These are phyloP conservation scores for Cynopterus brachyotis DNA, from an alignment of 2,113 vertebrate genomes.

Conservation along the genomic window DNA sequence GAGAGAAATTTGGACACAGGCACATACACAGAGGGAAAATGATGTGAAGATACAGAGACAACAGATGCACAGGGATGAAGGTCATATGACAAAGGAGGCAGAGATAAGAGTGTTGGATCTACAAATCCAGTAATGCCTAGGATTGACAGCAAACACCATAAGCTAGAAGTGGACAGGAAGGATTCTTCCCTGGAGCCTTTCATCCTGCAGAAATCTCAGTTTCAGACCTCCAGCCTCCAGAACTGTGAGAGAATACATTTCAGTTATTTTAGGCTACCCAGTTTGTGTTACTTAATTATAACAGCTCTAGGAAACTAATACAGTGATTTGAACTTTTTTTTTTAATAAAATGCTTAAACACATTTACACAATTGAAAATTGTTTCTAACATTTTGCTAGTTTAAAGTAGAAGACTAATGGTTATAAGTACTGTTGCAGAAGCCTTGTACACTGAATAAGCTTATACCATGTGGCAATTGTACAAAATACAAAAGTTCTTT, in stretches of 20 bases:
- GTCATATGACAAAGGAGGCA: background rate
- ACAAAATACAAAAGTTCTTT: conserved; percentile 1
- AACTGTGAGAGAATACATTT: background rate
- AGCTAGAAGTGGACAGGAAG: background rate
- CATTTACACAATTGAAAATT: background rate
- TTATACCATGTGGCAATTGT: background rate
- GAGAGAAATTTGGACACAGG: background rate
- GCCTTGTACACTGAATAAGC: background rate
- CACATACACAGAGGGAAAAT: background rate
- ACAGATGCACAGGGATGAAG: background rate
- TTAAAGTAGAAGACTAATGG: background rate
- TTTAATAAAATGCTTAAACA: background rate
- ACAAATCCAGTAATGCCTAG: background rate
- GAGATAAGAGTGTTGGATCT: accelerated
- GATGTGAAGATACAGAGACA: background rate
- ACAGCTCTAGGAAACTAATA: background rate
- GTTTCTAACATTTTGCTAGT: background rate
- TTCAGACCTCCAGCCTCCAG: background rate
- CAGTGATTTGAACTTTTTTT: background rate
- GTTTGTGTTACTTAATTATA: background rate
- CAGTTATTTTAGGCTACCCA: background rate
- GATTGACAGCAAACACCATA: background rate
- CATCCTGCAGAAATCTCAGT: background rate
- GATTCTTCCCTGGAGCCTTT: background rate
- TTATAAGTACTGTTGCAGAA: background rate